These are phyloP conservation scores for Gallinago undulata DNA, from an alignment of 2,113 vertebrate genomes.

Conservation along the genomic window DNA sequence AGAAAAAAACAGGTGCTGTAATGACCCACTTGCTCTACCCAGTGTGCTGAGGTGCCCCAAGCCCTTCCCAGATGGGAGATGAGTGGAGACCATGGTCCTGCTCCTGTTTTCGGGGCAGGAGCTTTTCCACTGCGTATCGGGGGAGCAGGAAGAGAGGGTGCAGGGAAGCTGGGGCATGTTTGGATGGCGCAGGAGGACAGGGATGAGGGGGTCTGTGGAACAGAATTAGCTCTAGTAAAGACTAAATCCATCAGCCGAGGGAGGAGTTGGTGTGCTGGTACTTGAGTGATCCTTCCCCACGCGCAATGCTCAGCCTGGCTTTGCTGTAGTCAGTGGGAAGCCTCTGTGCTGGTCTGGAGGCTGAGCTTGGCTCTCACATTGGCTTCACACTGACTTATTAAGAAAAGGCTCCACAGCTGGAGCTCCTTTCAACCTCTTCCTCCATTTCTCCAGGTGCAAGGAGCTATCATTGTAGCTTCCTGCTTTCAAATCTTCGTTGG, in stretches of 20 bases:
- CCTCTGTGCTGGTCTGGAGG: background rate
- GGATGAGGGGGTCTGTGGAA: background rate
- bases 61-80: background rate
- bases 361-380: background rate
- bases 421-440: background rate
- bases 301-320: background rate
- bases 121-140: background rate
- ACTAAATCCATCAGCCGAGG: background rate
- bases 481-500: constrained; percentile 92
- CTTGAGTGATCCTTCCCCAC: background rate
- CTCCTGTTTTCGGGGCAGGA: background rate
- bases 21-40: background rate
- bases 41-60: background rate
- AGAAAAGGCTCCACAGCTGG: background rate
- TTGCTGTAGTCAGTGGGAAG: background rate
- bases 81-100: background rate
- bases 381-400: background rate
- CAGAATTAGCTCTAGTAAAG: background rate
- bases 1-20: background rate
- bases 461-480: constrained; percentile 90
- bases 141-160: background rate
- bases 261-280: background rate
- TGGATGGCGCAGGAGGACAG: background rate
- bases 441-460: constrained; percentile 82
- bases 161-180: background rate